Conservation (phyloP, 1,140 invertebrate species). For the Leptopilina boulardi region DNA sequence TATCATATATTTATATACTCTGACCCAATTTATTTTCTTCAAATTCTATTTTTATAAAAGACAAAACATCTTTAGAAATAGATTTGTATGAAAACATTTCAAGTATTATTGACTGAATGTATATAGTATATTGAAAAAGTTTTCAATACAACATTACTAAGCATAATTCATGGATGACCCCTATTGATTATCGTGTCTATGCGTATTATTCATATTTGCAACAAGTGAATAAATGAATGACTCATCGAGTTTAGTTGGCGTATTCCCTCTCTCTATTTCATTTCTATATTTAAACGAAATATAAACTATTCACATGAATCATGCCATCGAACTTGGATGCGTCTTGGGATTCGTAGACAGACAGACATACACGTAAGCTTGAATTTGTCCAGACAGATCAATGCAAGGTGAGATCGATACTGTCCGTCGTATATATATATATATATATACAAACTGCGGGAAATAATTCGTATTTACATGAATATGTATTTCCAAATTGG, state of each 20-base stretch:
- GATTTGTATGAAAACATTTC: not conserved
- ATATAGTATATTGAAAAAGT: not conserved
- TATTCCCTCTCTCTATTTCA: not conserved
- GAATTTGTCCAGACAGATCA: conserved; percentile 20
- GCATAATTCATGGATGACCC: not conserved
- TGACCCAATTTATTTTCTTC: not conserved
- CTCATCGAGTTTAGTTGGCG: not conserved
- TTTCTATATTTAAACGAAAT: conserved; percentile 13
- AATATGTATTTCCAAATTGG: conserved; percentile 60
- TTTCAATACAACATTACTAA: not conserved
- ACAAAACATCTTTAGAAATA: too few species aligned
- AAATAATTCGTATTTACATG: conserved; percentile 71
- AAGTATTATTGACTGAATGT: not conserved
- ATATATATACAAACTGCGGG: conserved; percentile 32
- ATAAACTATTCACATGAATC: conserved; percentile 23
- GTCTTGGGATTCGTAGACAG: conserved; percentile 20
- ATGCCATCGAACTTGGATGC: conserved; percentile 31
- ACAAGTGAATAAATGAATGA: conserved; percentile 26
- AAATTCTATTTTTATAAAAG: too few species aligned
- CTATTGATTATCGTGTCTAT: conserved; percentile 14
- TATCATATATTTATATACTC: not conserved
- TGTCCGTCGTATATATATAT: not conserved
- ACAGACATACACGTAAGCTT: not conserved
- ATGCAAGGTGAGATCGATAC: not conserved
- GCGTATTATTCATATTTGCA: conserved; percentile 9